Conservation (phyloP, 2,113 vertebrate genomes). For the Circaetus gallicus region DNA sequence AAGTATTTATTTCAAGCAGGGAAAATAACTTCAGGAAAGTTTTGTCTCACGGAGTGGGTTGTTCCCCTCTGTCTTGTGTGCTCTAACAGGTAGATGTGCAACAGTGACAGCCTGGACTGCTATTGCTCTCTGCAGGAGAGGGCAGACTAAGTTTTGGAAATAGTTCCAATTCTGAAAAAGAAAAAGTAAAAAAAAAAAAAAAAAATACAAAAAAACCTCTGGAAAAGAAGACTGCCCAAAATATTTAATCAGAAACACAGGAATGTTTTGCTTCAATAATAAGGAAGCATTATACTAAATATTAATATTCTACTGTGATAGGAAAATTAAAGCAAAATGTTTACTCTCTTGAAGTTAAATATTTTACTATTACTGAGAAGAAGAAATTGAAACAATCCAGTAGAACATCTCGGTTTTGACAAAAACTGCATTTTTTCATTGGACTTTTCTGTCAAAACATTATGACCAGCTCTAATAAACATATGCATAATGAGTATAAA, state of each 20-base stretch:
- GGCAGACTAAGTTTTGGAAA: background rate
- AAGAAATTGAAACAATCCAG: background rate
- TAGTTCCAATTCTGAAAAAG: background rate
- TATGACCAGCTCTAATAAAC: conserved; percentile 28
- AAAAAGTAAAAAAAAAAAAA: background rate
- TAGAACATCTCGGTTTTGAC: background rate
- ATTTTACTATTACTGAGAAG: background rate
- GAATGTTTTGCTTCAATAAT: background rate
- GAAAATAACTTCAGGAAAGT: background rate
- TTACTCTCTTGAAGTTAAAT: background rate
- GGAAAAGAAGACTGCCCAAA: background rate
- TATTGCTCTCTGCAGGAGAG: background rate
- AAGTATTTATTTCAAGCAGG: background rate
- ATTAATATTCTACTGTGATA: background rate
- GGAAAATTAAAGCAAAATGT: background rate
- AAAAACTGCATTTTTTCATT: conserved; percentile 2
- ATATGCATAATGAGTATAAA: conserved; percentile 32
- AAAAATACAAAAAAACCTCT: background rate
- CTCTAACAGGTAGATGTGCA: background rate
- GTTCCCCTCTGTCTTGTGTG: background rate
- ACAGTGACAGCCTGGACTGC: background rate
- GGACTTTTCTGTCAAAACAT: conserved; percentile 19
- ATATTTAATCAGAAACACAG: background rate
- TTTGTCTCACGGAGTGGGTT: background rate
- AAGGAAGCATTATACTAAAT: background rate